Conservation (phyloP, 2,888 invertebrate species). For the Acleris cristana region DNA sequence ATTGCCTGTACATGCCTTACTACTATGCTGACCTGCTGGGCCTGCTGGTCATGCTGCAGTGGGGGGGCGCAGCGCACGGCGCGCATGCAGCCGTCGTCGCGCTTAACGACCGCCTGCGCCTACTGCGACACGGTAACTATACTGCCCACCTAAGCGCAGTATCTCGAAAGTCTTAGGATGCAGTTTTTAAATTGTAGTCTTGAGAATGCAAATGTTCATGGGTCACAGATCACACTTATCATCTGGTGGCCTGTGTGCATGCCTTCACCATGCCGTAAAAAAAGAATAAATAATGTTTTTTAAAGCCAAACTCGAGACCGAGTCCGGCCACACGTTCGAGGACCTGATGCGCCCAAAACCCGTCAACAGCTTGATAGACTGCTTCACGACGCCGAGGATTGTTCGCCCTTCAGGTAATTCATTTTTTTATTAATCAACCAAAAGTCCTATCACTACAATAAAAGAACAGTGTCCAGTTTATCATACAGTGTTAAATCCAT, state of each 20-base stretch:
- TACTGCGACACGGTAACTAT: conserved; percentile 5
- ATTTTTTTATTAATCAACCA: not conserved
- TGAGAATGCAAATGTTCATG: too few relatives aligned
- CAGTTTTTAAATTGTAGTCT: too few relatives aligned
- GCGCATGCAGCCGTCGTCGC: conserved; percentile 1
- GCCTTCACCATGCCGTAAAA: too few relatives aligned
- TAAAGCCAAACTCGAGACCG: conserved; percentile 3
- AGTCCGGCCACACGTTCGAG: not conserved
- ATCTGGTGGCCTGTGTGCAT: too few relatives aligned
- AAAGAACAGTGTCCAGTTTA: too few relatives aligned
- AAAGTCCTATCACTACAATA: too few relatives aligned
- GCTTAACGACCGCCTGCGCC: conserved; percentile 10
- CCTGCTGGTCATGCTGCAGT: conserved; percentile 5
- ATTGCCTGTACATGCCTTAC: conserved; percentile 45
- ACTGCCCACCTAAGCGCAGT: not conserved
- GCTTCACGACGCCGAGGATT: not conserved
- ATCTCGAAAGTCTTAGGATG: not conserved
- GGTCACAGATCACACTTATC: too few relatives aligned
- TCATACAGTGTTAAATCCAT: too few relatives aligned
- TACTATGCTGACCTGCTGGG: conserved; percentile 37
- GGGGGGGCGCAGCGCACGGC: conserved; percentile 3
- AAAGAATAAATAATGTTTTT: not conserved
- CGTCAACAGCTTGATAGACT: conserved; percentile 3
- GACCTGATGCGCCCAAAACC: conserved; percentile 2
- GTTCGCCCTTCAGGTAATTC: not conserved